Conservation (phyloP, 2,113 vertebrate genomes). For the Copsychus sechellarum region DNA sequence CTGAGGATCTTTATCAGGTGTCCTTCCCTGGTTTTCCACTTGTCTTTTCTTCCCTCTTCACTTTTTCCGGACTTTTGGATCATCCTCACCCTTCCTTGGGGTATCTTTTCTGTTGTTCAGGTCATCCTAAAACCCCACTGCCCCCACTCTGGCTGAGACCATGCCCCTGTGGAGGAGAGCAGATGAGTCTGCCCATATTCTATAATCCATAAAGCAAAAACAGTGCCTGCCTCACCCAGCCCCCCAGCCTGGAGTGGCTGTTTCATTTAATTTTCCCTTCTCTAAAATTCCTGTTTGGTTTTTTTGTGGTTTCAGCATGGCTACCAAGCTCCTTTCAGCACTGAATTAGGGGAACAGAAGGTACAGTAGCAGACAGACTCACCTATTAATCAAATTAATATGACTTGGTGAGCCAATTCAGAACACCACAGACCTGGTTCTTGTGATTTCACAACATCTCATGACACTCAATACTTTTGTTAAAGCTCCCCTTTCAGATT, state of each 20-base stretch:
- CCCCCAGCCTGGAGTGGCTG: not conserved
- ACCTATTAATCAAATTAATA: not conserved
- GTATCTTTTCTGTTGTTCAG: not conserved
- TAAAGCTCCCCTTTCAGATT: not conserved
- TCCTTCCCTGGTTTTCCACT: not conserved
- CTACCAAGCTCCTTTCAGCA: not conserved
- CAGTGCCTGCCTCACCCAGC: rapidly evolving
- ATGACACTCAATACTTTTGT: not conserved
- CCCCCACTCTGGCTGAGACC: not conserved
- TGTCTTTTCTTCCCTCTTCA: not conserved
- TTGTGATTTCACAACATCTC: not conserved
- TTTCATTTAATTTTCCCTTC: not conserved
- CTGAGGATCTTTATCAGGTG: not conserved
- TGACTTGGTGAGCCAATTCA: not conserved
- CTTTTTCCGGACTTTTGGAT: not conserved
- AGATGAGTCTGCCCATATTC: not conserved
- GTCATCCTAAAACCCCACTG: not conserved
- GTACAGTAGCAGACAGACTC: not conserved
- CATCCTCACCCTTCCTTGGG: not conserved
- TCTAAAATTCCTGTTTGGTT: not conserved
- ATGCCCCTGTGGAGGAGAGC: not conserved
- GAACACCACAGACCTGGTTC: not conserved
- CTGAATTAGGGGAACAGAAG: not conserved
- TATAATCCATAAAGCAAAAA: not conserved
- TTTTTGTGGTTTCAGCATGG: conserved; percentile 1